A percentile compares a stretch with the other conserved stretches of the same genome.
These are phyloP conservation scores for Amblyopsis rosae DNA, from an alignment of 2,113 vertebrate genomes.

Conservation along the genomic window DNA sequence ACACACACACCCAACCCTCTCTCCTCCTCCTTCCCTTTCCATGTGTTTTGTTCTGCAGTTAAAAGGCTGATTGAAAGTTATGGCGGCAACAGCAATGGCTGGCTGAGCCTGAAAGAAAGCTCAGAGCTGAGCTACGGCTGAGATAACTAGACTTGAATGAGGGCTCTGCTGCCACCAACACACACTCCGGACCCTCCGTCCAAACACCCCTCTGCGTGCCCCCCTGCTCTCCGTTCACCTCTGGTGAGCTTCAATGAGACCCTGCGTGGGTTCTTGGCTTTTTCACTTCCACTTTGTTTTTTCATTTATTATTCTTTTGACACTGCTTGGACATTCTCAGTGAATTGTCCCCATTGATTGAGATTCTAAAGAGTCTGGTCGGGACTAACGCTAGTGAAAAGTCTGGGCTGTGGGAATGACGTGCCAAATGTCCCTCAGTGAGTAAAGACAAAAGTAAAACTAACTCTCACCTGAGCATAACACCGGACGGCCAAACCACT, in stretches of 20 bases:
- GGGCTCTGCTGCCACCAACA: slow-evolving; percentile 45
- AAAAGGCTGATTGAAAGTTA: slow-evolving; percentile 85
- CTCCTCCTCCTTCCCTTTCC: slow-evolving; percentile 4
- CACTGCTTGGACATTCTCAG: slow-evolving; percentile 42
- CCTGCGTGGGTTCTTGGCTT: slow-evolving; percentile 65
- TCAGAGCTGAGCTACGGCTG: slow-evolving; percentile 60
- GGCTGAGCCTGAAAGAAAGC: slow-evolving; percentile 80
- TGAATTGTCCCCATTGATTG: slow-evolving; percentile 55
- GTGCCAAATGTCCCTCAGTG: neutral
- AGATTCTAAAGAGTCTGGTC: slow-evolving; percentile 39
- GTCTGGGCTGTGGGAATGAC: slow-evolving; percentile 36
- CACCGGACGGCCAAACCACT: too few species aligned
- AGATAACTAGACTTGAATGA: slow-evolving; percentile 70
- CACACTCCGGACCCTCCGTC: slow-evolving; percentile 38
- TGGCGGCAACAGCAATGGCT: slow-evolving; percentile 83
- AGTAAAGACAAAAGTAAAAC: neutral
- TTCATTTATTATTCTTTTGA: slow-evolving; percentile 62
- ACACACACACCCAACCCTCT: slow-evolving; percentile 5
- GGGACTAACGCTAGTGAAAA: slow-evolving; percentile 37
- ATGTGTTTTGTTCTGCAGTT: slow-evolving; percentile 74
- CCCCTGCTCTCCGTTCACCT: slow-evolving; percentile 52
- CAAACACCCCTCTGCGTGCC: slow-evolving; percentile 22
- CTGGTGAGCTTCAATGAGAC: slow-evolving; percentile 61
- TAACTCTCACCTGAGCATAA: too few species aligned
- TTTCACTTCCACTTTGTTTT: slow-evolving; percentile 64